Conservation (phyloP, 2,888 invertebrate genomes). For the Perdita meconis region DNA sequence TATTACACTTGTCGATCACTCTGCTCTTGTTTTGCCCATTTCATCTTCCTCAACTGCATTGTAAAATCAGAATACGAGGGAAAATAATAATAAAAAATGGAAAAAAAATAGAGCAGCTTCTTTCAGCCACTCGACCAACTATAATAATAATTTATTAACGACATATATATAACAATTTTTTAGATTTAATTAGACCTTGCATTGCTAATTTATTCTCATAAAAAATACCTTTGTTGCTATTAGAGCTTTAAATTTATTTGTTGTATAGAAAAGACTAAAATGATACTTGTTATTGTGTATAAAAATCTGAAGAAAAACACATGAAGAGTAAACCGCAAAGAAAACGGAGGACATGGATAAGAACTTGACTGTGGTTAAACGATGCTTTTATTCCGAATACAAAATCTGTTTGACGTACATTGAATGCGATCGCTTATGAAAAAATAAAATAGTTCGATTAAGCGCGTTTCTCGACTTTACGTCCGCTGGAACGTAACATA, state of each 20-base stretch:
- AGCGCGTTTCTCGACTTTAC: constrained; percentile 20
- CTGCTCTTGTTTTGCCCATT: constrained; percentile 75
- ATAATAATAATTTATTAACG: too few relatives aligned
- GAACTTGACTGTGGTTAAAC: constrained; percentile 59
- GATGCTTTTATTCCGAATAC: constrained; percentile 62
- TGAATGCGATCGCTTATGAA: constrained; percentile 6
- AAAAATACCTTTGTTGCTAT: too few relatives aligned
- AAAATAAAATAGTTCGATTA: constrained; percentile 6
- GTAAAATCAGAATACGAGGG: constrained; percentile 74
- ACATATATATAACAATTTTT: too few relatives aligned
- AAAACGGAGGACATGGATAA: constrained; percentile 44
- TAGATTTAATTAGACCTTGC: too few relatives aligned
- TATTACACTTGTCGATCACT: constrained; percentile 72
- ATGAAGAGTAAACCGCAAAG: too few relatives aligned
- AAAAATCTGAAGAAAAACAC: too few relatives aligned
- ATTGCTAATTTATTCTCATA: too few relatives aligned
- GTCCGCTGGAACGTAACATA: constrained; percentile 29
- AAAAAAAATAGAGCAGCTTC: constrained; percentile 69
- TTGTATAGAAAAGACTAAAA: too few relatives aligned
- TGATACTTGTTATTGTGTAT: too few relatives aligned
- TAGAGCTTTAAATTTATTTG: too few relatives aligned
- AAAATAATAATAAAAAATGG: constrained; percentile 71
- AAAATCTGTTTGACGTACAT: constrained; percentile 39
- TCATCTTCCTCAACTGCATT: constrained; percentile 77
- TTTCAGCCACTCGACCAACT: constrained; percentile 37